Base-by-base conservation (phyloP, 2,113 vertebrate species). In the cattle (Bos taurus) region DNA sequence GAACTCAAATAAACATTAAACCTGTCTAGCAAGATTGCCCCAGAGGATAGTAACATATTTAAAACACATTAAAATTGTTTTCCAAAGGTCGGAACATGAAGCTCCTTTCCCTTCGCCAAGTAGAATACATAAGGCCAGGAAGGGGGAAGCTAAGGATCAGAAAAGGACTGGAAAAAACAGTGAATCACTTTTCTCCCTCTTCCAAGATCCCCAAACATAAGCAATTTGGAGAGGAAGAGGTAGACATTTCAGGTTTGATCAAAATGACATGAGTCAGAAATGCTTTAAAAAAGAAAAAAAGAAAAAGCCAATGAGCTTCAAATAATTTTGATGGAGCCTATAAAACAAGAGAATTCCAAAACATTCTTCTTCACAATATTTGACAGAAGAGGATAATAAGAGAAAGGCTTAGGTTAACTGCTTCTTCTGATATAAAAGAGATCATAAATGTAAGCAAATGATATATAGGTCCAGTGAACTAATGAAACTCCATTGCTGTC, bases 241-340 rank as follows among this genome's bases (percentile, higher is more conserved):
- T 40, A 95, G 21, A 87, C 78, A 59, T 93, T 98, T 97, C 94
- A 95, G 36, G 1, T 91, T 88, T 95, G 85, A 92, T 85, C 52
- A 95, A 96, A 98, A 92, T 86, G 92, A 56, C 67, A 91, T 86
- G 81, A 90, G 43, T 84, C 81, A 97, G 93, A 95, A 91, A 87
- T 6, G 6, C 48, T 84, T 43, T 74, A 13, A 62, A 54, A 23
- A 82, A 23, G 13, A 6, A 8, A 46, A 46, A 74, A 36, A 36
- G 10, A 6, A 54, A 89, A 85, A 86, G 52, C 40, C 60, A 96
- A 94, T 1, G 94, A 92, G 10, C 64, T 94, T 19, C 56, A 92
- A 94, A 78, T 83, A 57, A 88, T 88, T 74, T 85, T 94, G 8
- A 83, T 36, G 50, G 5, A n/a, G 43, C 6, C 33, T 82, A 77